A percentile compares a stretch with the other conserved stretches of the same genome.
phyloP scores from a whole-genome alignment of 37 sponge, comb jelly and placozoan genomes.

The Aplysina aerophoba region DNA sequence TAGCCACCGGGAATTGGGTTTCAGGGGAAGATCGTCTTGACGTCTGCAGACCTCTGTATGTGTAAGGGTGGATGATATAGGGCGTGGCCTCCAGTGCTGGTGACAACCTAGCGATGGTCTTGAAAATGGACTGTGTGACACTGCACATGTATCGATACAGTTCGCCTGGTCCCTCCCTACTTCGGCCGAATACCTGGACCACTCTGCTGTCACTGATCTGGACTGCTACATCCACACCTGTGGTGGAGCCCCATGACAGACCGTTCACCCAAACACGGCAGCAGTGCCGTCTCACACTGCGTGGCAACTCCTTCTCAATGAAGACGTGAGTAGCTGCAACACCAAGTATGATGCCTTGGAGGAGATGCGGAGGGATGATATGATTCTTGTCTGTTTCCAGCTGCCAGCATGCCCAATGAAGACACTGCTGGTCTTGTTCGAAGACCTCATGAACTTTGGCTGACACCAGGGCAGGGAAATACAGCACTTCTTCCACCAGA shows the following conservation, averaged over 20 bases:
- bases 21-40: too few relatives aligned
- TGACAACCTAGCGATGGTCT: neutral
- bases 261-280: neutral
- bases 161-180: neutral
- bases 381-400: neutral
- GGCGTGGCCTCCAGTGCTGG: neutral
- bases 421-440: neutral
- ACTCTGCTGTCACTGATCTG: too few relatives aligned
- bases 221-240: too few relatives aligned
- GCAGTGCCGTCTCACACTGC: neutral
- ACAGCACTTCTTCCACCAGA: too few relatives aligned
- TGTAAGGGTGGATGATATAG: neutral
- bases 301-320: neutral
- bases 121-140: neutral
- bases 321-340: slow-evolving; percentile 1
- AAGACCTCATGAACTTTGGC: too few relatives aligned
- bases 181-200: too few relatives aligned
- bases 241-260: too few relatives aligned
- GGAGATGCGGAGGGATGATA: too few relatives aligned
- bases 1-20: too few relatives aligned
- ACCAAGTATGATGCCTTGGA: too few relatives aligned
- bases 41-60: too few relatives aligned
- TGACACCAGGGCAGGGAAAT: too few relatives aligned
- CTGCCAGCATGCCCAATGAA: neutral
- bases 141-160: neutral